Evolutionary conservation across 2,113 vertebrate genomes (phyloP), one percentile per base, ranked within the genome.

Genomic region (Oryzias melastigma): DNA sequence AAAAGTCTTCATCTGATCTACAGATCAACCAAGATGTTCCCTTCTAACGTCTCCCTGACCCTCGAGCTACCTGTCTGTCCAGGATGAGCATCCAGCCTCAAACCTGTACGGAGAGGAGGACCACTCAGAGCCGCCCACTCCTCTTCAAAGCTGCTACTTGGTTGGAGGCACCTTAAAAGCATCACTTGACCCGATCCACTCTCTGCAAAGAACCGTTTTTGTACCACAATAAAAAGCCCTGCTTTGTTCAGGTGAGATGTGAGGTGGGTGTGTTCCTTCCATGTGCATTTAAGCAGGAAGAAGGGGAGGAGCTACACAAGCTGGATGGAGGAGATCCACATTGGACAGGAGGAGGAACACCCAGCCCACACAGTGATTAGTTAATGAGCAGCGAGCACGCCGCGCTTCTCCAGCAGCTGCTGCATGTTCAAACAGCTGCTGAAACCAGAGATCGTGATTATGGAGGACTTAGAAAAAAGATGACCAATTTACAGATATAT

Each of bases 101-200:
- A 66, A 66, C 67, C 88, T 14, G 7, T 85, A 54, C 3, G 89
- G n/a, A 73, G 84, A 62, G 78, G 88, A 66, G 57, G 87, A 71
- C 88, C 66, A 41, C 82, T 88, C 44, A 91, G 66, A 5, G 55
- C 73, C 3, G 78, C 59, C 84, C 90, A 85, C 45, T 94, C 93
- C 71, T 91, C 91, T 49, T 93, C 92, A 71, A 95, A 96, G 88
- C 88, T 91, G 79, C 85, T 88, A 52, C 85, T 90, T 71, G 92
- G 92, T 76, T 92, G 89, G 1, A 95, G 83, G 63, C 92, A 92
- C 58, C 88, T 93, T 75, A 94, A 72, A 27, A 87, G 80, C 95
- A 98, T 96, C 44, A 58, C 73, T 90, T 75, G 48, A 62, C 13
- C 7, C 8, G 15, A 42, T 44, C 25, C 58, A 58, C 69, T 76